Percentiles rank a stretch among this genome's conserved stretches.
These are phyloP conservation scores for Cryptoblepharus egeriae DNA, from an alignment of 2,797 vertebrate species.

Conservation along the genomic window DNA sequence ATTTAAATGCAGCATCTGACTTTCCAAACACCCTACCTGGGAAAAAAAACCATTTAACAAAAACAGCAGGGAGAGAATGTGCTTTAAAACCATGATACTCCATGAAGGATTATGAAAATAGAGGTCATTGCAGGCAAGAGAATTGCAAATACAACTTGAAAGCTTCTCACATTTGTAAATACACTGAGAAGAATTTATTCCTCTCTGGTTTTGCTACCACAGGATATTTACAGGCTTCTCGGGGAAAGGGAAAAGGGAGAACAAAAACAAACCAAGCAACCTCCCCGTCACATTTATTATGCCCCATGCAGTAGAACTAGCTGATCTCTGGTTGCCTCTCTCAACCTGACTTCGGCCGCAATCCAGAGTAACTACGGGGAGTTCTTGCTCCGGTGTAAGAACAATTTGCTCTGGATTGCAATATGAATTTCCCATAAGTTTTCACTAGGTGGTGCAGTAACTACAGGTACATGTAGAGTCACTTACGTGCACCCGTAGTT, in stretches of 20 bases:
- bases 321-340: constrained; percentile 51
- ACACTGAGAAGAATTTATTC: constrained; percentile 76
- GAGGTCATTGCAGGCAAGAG: constrained; percentile 77
- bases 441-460: no score
- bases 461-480: no score
- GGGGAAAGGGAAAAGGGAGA: constrained; percentile 57
- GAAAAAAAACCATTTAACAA: constrained; percentile 80
- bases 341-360: constrained; percentile 59
- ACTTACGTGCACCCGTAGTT: no score
- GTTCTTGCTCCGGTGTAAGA: no score
- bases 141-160: constrained; percentile 80
- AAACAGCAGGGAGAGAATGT: constrained; percentile 82
- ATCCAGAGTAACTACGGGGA: no score
- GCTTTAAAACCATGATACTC: constrained; percentile 81
- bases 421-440: no score
- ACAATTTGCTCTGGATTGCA: no score
- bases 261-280: constrained; percentile 54
- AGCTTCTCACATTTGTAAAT: constrained; percentile 81
- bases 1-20: constrained; percentile 84
- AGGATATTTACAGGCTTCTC: constrained; percentile 74
- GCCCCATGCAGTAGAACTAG: constrained; percentile 60
- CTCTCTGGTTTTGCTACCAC: constrained; percentile 73
- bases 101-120: constrained; percentile 86
- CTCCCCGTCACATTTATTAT: constrained; percentile 69
- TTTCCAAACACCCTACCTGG: constrained; percentile 78